Evolutionary conservation across 2,797 vertebrate genomes (phyloP), one percentile per base, ranked within the genome.

Genomic region (Tolypeutes matacus): DNA sequence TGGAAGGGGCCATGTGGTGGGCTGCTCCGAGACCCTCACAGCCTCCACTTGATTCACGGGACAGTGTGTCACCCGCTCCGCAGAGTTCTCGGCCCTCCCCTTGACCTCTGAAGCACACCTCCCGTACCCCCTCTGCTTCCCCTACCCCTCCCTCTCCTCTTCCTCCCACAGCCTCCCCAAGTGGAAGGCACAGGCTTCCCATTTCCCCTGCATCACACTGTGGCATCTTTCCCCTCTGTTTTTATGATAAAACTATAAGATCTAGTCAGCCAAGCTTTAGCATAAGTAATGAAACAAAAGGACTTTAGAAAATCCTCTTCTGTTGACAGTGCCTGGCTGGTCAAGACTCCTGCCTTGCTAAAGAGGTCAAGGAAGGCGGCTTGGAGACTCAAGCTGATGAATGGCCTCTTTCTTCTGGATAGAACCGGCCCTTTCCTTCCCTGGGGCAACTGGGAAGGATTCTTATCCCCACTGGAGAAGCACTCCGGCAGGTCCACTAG

Each of bases 401-500:
- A n/a, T 81, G 86, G 67, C 62, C 83, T 95, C 91, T 84, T 93
- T 93, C 85, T 89, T 80, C 73, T 5, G 46, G 17, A 5, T 4
- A n/a, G 69, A 92, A 70, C 36, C 46, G 76, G 72, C 72, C 82
- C 53, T 77, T 67, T 80, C 69, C 76, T 93, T 96, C 86, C 91
- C 62, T 15, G 78, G 95, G 95, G 97, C 96, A 91, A 78, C 67
- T 89, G 92, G 64, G 91, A 84, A 73, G 67, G 5, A 9, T 36
- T n/a, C 62, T 17, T 4, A 12, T 94, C 90, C 92, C 96, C 83
- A 10, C 21, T 51, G 86, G 91, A 97, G 93, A 96, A 86, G 89
- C 95, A 46, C 78, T 25, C 96, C 25, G 31, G 95, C 94, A 91
- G 91, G 67, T 77, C 97, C 97, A 97, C 97, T 97, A 97, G 97